These are phyloP conservation scores for Eumaeus atala DNA, from an alignment of 1,140 invertebrate genomes.

Conservation along the genomic window DNA sequence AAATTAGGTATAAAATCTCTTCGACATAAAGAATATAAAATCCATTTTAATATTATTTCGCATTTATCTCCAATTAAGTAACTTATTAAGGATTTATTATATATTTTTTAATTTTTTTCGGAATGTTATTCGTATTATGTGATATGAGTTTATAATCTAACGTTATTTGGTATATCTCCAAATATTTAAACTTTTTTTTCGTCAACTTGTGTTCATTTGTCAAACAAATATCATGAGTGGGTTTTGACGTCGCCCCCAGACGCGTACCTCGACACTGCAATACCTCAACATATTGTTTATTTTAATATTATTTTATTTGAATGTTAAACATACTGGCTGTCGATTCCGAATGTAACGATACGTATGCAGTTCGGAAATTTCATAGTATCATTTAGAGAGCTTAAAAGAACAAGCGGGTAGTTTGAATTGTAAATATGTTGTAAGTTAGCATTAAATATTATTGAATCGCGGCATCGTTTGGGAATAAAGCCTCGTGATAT, in stretches of 20 bases:
- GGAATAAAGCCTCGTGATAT: slow-evolving; percentile 70
- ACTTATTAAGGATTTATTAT: slow-evolving; percentile 32
- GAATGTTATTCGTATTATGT: slow-evolving; percentile 67
- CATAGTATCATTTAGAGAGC: slow-evolving; percentile 56
- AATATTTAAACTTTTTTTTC: slow-evolving; percentile 51
- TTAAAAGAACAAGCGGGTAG: slow-evolving; percentile 67
- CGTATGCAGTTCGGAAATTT: slow-evolving; percentile 39
- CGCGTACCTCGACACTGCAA: slow-evolving; percentile 60
- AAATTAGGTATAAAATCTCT: slow-evolving; percentile 3
- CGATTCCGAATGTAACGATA: slow-evolving; percentile 32
- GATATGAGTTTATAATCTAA: slow-evolving; percentile 61
- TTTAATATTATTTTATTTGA: slow-evolving; percentile 55
- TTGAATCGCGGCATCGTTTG: slow-evolving; percentile 59
- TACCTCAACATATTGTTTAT: slow-evolving; percentile 68
- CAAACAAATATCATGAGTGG: slow-evolving; percentile 24
- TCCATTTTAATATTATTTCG: slow-evolving; percentile 26
- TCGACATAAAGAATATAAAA: background rate
- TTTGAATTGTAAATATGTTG: slow-evolving; percentile 69
- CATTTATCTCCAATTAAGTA: slow-evolving; percentile 45
- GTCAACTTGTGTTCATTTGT: slow-evolving; percentile 48
- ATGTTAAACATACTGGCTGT: slow-evolving; percentile 56
- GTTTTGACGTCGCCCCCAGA: slow-evolving; percentile 20
- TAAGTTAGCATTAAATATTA: slow-evolving; percentile 59
- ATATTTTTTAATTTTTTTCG: slow-evolving; percentile 55
- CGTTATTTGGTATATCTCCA: slow-evolving; percentile 61